A percentile compares a stretch with the other conserved stretches of the same genome.
phyloP scores from a whole-genome alignment of 1,140 invertebrate genomes.

The Neodiprion pinetum region DNA sequence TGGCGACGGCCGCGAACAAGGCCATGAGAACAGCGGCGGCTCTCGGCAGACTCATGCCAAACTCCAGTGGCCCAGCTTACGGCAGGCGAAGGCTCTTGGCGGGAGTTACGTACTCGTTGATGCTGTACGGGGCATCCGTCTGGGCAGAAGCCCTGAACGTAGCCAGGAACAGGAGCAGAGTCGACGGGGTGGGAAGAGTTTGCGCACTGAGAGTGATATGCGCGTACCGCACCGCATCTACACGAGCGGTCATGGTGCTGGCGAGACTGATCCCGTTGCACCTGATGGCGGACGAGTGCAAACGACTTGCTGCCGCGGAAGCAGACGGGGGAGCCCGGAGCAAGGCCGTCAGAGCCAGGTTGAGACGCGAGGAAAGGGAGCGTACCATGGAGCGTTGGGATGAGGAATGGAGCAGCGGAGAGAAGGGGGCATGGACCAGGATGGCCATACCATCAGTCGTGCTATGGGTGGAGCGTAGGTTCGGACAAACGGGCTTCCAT shows the following conservation, averaged over 20 bases:
- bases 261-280: slow-evolving; percentile 35
- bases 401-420: no score
- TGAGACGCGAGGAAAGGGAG: no score
- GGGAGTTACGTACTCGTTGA: slow-evolving; percentile 28
- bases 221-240: slow-evolving; percentile 34
- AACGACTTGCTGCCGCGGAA: neutral
- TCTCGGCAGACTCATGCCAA: slow-evolving; percentile 36
- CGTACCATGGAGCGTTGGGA: no score
- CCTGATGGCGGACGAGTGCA: slow-evolving; percentile 30
- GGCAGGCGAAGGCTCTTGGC: slow-evolving; percentile 33
- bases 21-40: neutral
- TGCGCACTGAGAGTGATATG: slow-evolving; percentile 25
- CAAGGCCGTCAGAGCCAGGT: no score
- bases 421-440: no score
- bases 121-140: slow-evolving; percentile 35
- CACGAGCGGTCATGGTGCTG: slow-evolving; percentile 27
- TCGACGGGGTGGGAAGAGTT: slow-evolving; percentile 30
- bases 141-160: slow-evolving; percentile 29
- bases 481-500: no score
- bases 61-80: slow-evolving; percentile 32
- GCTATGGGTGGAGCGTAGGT: no score
- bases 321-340: no score
- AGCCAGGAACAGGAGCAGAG: slow-evolving; percentile 25
- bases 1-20: slow-evolving; percentile 9
- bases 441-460: no score